Base-by-base conservation (phyloP, 2,797 vertebrate species). In the Atherinosoma microstoma region DNA sequence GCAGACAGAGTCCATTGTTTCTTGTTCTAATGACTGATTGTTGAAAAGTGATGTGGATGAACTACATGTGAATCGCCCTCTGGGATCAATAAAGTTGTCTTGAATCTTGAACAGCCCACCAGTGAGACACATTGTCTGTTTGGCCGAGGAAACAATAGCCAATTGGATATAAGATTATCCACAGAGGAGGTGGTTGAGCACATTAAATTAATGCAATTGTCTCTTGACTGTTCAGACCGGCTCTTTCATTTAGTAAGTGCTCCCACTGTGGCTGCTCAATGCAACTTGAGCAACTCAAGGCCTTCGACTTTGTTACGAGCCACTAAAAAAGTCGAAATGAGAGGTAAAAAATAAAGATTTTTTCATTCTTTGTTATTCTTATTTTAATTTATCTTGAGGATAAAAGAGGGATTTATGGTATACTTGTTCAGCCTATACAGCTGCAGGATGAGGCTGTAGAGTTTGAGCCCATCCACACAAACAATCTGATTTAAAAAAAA, bases 161-260 rank as follows among this genome's bases (percentile, higher is more conserved):
- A 64, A 83, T 71, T 6, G 54, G 80, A 72, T 66, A 73, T 15
- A 87, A 86, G 84, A 81, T 70, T 69, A 81, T 68, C 71, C 53
- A 10, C 82, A 78, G 69, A 80, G 73, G 80, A 38, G 36, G 36
- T 75, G 74, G 71, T 42, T 65, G 76, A 79, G 60, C 54, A 66
- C 57, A 68, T 45, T 53, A 73, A 84, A 90, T 82, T 61, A 89
- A 88, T 80, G 45, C 64, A 76, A 78, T 82, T 83, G 81, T 87
- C 87, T 74, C 64, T 72, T 3, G 29, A 73, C 78, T 77, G 53
- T 68, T 76, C 58, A 69, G 63, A 58, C 66, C 0, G 45, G 34
- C 56, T 42, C 63, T 83, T 64, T 84, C 76, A 76, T 84, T 86
- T 70, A 65, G 59, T 72, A 83, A 89, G 70, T 77, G 81, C 67